Percentiles rank a stretch among this genome's conserved stretches.
These are phyloP conservation scores for Lacerta viridis DNA, from an alignment of 2,797 vertebrate genomes.

Conservation along the genomic window DNA sequence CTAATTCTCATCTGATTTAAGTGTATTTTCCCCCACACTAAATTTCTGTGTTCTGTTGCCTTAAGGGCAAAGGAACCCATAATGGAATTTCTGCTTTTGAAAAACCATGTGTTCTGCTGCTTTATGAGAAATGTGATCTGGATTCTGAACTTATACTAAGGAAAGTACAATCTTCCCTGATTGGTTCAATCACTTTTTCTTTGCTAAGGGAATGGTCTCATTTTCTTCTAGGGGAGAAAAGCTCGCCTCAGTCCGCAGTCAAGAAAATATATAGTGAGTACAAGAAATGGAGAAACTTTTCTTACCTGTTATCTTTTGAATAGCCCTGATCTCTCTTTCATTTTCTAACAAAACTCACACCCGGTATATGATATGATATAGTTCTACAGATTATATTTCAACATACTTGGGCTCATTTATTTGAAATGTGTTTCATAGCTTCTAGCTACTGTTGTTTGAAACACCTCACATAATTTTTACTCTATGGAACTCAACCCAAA, in stretches of 20 bases:
- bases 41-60: conserved; percentile 40
- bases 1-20: conserved; percentile 44
- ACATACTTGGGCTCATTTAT: background rate
- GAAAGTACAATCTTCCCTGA: background rate
- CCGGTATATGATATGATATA: accelerated
- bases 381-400: conserved; percentile 5
- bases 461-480: background rate
- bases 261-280: background rate
- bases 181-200: background rate
- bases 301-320: background rate
- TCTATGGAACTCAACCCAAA: background rate
- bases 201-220: conserved; percentile 12
- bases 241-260: background rate
- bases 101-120: background rate
- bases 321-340: background rate
- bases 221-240: background rate
- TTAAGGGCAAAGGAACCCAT: conserved; percentile 55
- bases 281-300: background rate
- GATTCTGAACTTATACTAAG: background rate
- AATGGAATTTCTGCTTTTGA: conserved; percentile 59
- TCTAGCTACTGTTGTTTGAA: background rate
- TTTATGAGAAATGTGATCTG: background rate
- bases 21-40: conserved; percentile 39
- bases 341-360: conserved; percentile 8
- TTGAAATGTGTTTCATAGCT: background rate